Base-by-base conservation (phyloP, 2,888 invertebrate species). In the Lamellibrachia columna region DNA sequence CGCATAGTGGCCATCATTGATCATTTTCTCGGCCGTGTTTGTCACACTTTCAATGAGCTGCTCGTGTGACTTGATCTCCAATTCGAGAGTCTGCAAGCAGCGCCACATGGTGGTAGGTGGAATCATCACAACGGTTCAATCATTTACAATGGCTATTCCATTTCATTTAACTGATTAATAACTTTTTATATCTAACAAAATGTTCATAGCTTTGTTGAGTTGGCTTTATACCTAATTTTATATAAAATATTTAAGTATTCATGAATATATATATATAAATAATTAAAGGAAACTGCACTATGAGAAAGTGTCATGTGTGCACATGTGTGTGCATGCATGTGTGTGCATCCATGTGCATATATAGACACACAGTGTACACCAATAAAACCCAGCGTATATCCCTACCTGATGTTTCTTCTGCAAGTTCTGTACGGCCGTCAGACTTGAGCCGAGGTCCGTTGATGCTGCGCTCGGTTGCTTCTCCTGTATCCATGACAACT, bases 391-490 rank as follows among this genome's bases (percentile, higher is more conserved):
- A 11, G 53, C 2, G n/a, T 15, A 22, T 7, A 22, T 22, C 91
- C 93, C 28, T 94, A 97, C 97, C 95, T 98, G 98, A 95, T 99
- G 99, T 96, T 99, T 99, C 97, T 99, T 99, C 95, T 98, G 98
- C 91, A 99, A 97, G 93, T 98, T 98, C 95, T 99, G 98, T 0
- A 99, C 98, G 22, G 98, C 98, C 1, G 97, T 97, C 92, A 98
- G 96, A 93, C 96, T 96, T 92, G 95, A 95, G 15, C 98, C 98
- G 22, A 98, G 97, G 95, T 98, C 98, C 53, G 97, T 97, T 0
- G 98, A 98, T 2, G 97, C 97, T 0, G 98, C 98, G 7, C 98
- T 96, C 0, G 97, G 97, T 95, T 98, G 98, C 94, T 98, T 98
- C 95, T 98, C 98, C 6, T 97, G 97, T n/a, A 99, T 97, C 99